Conservation (phyloP, 2,797 vertebrate genomes). For the Megalops cyprinoides region DNA sequence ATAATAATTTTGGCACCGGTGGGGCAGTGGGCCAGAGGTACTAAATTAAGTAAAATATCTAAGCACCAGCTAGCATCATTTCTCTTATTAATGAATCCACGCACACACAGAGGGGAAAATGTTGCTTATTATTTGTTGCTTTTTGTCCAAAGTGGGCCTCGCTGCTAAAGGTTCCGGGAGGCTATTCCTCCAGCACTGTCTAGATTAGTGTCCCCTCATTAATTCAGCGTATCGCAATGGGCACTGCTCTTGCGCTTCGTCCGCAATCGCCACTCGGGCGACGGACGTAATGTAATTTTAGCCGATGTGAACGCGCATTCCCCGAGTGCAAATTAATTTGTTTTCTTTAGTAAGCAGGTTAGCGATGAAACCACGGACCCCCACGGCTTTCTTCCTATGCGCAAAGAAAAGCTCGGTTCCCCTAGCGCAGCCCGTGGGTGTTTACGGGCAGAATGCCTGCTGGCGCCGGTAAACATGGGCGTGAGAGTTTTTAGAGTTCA, state of each 20-base stretch:
- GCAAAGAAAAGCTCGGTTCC: background rate
- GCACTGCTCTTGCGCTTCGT: constrained; percentile 12
- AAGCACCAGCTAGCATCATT: constrained; percentile 82
- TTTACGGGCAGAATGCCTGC: background rate
- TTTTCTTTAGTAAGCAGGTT: constrained; percentile 13
- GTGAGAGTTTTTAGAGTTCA: background rate
- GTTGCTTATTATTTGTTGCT: constrained; percentile 75
- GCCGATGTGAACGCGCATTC: background rate
- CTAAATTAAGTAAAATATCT: constrained; percentile 92
- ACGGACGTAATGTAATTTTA: background rate
- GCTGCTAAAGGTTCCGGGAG: constrained; percentile 53
- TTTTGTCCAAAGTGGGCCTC: constrained; percentile 67
- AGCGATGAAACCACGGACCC: background rate
- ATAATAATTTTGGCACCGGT: constrained; percentile 88
- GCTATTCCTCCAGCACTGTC: constrained; percentile 40
- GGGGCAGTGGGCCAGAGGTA: constrained; percentile 85
- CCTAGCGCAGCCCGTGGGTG: background rate
- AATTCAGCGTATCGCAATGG: constrained; percentile 23
- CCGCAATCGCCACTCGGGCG: background rate
- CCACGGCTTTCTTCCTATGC: background rate
- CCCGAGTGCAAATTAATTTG: background rate
- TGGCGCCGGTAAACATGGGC: background rate
- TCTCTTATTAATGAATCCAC: constrained; percentile 88
- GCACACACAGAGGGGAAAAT: constrained; percentile 62
- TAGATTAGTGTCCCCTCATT: constrained; percentile 33